Base-by-base conservation (phyloP, 2,888 invertebrate species). In the Agrypnus murinus region DNA sequence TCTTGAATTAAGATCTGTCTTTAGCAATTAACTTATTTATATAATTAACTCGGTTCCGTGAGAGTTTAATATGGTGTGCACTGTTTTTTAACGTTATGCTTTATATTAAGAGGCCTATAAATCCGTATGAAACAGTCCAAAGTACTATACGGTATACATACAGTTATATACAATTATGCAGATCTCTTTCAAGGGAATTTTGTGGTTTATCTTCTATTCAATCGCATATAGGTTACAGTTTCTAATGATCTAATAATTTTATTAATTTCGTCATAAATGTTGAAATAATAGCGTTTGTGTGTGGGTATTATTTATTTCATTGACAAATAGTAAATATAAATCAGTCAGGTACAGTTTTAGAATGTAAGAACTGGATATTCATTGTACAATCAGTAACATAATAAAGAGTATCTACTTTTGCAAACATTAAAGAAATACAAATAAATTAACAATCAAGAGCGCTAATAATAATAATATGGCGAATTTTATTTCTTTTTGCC, bases 21-120 rank as follows among this genome's bases (percentile, higher is more conserved):
- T 59, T 15, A 9, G 57, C 40, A 65, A 65, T 65, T 65, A 65
- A 48, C 57, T 58, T 45, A 58, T 65, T 63, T 58, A 58, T 58
- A 65, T 57, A 65, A 65, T 65, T 65, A 40, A 15, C 59, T 48
- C n/a, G 31, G 46, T 65, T 65, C 58, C 58, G 65, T 65, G 65
- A 58, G 65, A 65, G 63, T 50, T 36, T 45, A 62, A 48, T 46
- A 34, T 62, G 10, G 32, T n/a, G 36, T 48, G 40, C 12, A 17
- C 46, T 36, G 46, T 34, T 46, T 34, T 17, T 14, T 10, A 43
- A 15, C 15, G 57, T 38, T 57, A 57, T 57, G 34, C 34, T 34
- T 55, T 31, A 34, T 31, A 34, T 55, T 32, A n/a, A n/a, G n/a
- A 19, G 5, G 14, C 10, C 34, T 36, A 14, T 55, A 36, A 32